Evolutionary conservation across 2,888 invertebrate species (phyloP), one percentile per base, ranked within the genome.

Genomic region (Chymomyza amoena): DNA sequence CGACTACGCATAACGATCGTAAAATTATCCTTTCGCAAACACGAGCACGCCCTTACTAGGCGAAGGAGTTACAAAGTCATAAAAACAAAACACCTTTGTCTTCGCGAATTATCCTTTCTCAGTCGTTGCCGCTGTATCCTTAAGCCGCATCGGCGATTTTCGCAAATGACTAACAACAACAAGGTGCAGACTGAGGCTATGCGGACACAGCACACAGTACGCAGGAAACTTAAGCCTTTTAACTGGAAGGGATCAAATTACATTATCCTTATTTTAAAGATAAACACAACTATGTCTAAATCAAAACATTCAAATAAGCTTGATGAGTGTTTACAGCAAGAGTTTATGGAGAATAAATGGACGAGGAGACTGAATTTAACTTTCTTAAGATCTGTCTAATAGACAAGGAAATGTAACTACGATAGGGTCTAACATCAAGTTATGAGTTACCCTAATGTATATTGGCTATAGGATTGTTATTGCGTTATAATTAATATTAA

Each of bases 221-320:
- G 61, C 1, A 9, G 16, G 18, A 45, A 45, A 20, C 62, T 68
- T 72, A 80, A 84, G 82, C 80, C 85, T 78, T 80, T 89, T 86
- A 89, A 77, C 79, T 79, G 81, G 84, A 89, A 86, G 76, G 87
- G 84, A 90, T 90, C 90, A 85, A 75, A 80, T 78, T 76, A 76
- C 80, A 89, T 90, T 89, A 91, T 89, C 87, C 85, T 91, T 83
- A 90, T 91, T 87, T 88, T 78, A 81, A 89, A 84, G 80, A 89
- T 91, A 90, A 91, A 91, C 89, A 90, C 67, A 73, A 71, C 61
- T 68, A 84, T 61, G 52, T 57, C 74, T 51, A 64, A 65, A 59
- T 66, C 75, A 61, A 64, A 61, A 74, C 59, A 69, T 69, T 61
- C 57, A 64, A 65, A 61, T 52, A 61, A 73, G 73, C 62, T 54